Percentiles rank a stretch among this genome's conserved stretches.
These are phyloP conservation scores for Dorcus parallelipipedus DNA, from an alignment of 2,888 invertebrate species.

Conservation along the genomic window DNA sequence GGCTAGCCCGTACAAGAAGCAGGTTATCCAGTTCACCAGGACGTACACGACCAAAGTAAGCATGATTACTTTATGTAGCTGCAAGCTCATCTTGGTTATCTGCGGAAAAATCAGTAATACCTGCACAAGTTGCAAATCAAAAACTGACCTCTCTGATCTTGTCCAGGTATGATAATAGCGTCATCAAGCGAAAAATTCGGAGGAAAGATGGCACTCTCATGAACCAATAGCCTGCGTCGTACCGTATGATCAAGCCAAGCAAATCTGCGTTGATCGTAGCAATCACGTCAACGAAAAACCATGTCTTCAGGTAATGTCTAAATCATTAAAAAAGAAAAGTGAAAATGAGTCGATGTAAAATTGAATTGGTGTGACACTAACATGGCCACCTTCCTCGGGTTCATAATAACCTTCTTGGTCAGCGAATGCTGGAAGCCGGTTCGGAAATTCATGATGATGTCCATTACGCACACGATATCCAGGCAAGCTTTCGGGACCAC, in stretches of 20 bases:
- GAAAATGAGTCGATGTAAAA: neutral
- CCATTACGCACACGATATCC: constrained; percentile 7
- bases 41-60: constrained; percentile 16
- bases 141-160: constrained; percentile 37
- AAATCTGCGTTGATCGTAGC: constrained; percentile 37
- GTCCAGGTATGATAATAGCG: constrained; percentile 34
- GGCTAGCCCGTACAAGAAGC: constrained; percentile 11
- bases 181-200: constrained; percentile 39
- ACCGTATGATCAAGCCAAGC: constrained; percentile 19
- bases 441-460: constrained; percentile 7
- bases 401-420: constrained; percentile 12
- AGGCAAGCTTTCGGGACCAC: neutral
- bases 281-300: constrained; percentile 40
- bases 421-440: constrained; percentile 11
- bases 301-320: constrained; percentile 38
- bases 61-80: constrained; percentile 20
- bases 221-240: constrained; percentile 24
- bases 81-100: constrained; percentile 18
- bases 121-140: no score
- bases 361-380: constrained; percentile 18
- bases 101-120: neutral
- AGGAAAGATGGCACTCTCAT: constrained; percentile 33
- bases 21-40: constrained; percentile 21
- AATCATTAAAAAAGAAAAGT: constrained; percentile 2
- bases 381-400: constrained; percentile 7